Evolutionary conservation across 2,797 vertebrate genomes (phyloP).

Genomic region (Acanthurus lineatus): DNA sequence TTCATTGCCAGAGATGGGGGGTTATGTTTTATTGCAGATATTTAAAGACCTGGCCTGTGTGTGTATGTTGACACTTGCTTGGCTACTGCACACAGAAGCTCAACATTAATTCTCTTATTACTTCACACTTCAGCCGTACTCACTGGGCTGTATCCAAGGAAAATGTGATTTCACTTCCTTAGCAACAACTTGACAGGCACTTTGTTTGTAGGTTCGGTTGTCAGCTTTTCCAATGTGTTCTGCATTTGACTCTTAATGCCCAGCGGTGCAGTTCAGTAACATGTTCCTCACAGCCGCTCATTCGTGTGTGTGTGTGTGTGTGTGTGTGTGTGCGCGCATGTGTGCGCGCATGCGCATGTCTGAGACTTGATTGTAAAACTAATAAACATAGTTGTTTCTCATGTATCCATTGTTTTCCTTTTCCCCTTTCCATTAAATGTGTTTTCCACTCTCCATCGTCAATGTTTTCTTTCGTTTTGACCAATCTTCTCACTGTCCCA

Average conservation of each 20-base stretch:
- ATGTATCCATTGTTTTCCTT: constrained; percentile 59
- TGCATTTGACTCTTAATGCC: constrained; percentile 57
- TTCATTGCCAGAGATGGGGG: constrained; percentile 33
- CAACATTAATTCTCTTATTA: constrained; percentile 75
- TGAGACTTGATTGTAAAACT: constrained; percentile 46
- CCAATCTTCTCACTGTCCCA: constrained; percentile 20
- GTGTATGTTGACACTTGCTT: constrained; percentile 61
- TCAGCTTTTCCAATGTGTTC: constrained; percentile 81
- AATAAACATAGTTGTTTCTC: constrained; percentile 58
- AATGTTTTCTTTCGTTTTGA: constrained; percentile 57
- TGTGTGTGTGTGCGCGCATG: constrained; percentile 23
- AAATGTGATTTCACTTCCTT: constrained; percentile 84
- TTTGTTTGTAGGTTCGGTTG: constrained; percentile 75
- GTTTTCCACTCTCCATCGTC: constrained; percentile 52
- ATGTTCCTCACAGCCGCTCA: constrained; percentile 32
- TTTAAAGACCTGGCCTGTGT: constrained; percentile 51
- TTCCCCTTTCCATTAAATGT: constrained; percentile 57
- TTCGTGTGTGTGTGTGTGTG: background rate
- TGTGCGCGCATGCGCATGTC: constrained; percentile 23
- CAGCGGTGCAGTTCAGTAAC: constrained; percentile 46
- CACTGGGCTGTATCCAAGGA: constrained; percentile 75
- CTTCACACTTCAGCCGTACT: constrained; percentile 74
- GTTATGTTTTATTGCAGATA: constrained; percentile 39
- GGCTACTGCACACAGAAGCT: constrained; percentile 78
- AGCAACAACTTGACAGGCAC: constrained; percentile 77